Evolutionary conservation across 2,888 invertebrate genomes (phyloP), one percentile per base, ranked within the genome.

Genomic region (Coenonympha glycerion): DNA sequence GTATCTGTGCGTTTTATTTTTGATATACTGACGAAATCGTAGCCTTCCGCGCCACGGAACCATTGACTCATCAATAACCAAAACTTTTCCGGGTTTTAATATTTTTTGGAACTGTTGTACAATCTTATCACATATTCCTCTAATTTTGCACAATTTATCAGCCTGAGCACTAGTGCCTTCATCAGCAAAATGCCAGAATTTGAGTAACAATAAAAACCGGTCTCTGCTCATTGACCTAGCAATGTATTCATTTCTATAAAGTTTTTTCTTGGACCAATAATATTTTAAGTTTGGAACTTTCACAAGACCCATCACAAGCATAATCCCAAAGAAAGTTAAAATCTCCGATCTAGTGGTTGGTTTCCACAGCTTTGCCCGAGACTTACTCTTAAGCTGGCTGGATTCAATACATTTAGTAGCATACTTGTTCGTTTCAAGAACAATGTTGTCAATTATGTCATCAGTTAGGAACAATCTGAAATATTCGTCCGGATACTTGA

Each of bases 31-130:
- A 24, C n/a, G 24, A 48, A 68, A 65, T n/a, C 47, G 37, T 6
- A 72, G 54, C 41, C 65, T 59, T 5, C 65, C 65, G 40, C 64
- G 50, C 59, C 61, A 68, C 34, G 64, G 63, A 26, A 70, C 57
- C 56, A 55, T 47, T 1, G 49, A 36, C 53, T 58, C 55, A 24
- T 58, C 56, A 22, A 57, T 36, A 16, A 51, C 28, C 6, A 48
- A 11, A 31, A 21, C 30, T 26, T 48, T 40, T 21, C 40, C 44
- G 16, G 49, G 49, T 2, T 44, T 37, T 11, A 44, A 44, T 5
- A 34, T 16, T 21, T 18, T 11, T 36, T 21, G 21, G 26, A 41
- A 41, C 16, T 26, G 26, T 37, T 19, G 6, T 8, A 24, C 24
- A 24, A 24, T 5, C 24, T 8, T 24, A 24, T 24, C 24, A 24